Base-by-base conservation (phyloP, 2,888 invertebrate species). In the Diarsia mendica region DNA sequence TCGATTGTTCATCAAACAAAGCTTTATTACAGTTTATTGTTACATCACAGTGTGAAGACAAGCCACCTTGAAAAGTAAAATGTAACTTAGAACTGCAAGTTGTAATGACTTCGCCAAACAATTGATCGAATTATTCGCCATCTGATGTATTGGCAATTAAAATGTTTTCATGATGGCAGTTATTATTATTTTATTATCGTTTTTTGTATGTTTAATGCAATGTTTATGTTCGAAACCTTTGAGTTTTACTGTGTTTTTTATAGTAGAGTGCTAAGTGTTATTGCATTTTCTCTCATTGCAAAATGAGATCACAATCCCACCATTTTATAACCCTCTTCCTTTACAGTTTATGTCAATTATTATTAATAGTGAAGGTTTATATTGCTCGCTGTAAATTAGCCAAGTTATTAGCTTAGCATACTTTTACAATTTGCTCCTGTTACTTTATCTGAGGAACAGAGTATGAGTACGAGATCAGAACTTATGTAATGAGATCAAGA, bases 401-500 rank as follows among this genome's bases (percentile, higher is more conserved):
- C 58, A 74, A 67, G 67, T 77, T 79, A 82, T 77, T 77, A 44
- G 46, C 75, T 68, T 66, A 76, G 55, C 73, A 77, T 72, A 76
- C 72, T 72, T 77, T 74, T 53, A 68, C 61, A 60, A 70, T 65
- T 82, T 51, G 65, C 83, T 79, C 51, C 83, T 78, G 83, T 65
- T 78, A 72, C 68, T 83, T 69, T 81, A 77, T 69, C 77, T 67
- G 73, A 79, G 70, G 75, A 69, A 66, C 72, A 65, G 23, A 77
- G 68, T 80, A 76, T 75, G 82, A 85, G 85, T 75, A 75, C 70
- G 66, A 85, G 71, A 90, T 84, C 86, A 88, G 60, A 89, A 89
- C 85, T 94, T 93, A 92, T 90, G 91, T 92, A 94, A 94, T 91
- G 87, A 86, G 79, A 85, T 82, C 81, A 77, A 90, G 94, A 95